Percentiles rank a stretch among this genome's conserved stretches.
These are phyloP conservation scores for Dipodomys spectabilis DNA, from an alignment of 2,113 vertebrate genomes.

Conservation along the genomic window DNA sequence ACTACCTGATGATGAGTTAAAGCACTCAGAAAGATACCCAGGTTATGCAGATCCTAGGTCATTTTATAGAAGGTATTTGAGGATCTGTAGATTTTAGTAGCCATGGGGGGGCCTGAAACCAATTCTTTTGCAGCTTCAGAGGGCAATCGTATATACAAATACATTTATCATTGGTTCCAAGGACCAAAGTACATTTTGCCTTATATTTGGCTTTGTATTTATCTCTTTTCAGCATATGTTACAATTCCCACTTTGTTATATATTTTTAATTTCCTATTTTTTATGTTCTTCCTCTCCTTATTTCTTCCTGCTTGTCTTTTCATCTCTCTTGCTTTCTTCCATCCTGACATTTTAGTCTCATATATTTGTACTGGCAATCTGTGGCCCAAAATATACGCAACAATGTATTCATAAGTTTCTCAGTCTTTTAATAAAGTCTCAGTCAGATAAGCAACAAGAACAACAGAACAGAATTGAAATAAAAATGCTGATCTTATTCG, in stretches of 20 bases:
- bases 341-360: not conserved
- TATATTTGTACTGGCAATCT: not conserved
- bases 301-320: not conserved
- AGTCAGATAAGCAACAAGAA: not conserved
- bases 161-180: not conserved
- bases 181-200: not conserved
- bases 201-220: not conserved
- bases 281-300: not conserved
- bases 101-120: not conserved
- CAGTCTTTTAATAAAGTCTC: not conserved
- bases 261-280: not conserved
- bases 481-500: not conserved
- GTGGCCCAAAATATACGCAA: not conserved
- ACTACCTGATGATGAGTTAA: not conserved
- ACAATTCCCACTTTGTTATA: not conserved
- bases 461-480: not conserved
- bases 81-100: not conserved
- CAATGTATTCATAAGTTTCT: not conserved
- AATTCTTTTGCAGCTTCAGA: not conserved
- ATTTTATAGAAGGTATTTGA: not conserved
- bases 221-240: not conserved
- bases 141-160: not conserved
- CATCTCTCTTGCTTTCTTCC: not conserved
- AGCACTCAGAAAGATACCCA: not conserved
- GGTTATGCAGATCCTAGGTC: not conserved